Base-by-base conservation (phyloP, 2,888 invertebrate species). In the Maniola hyperantus region DNA sequence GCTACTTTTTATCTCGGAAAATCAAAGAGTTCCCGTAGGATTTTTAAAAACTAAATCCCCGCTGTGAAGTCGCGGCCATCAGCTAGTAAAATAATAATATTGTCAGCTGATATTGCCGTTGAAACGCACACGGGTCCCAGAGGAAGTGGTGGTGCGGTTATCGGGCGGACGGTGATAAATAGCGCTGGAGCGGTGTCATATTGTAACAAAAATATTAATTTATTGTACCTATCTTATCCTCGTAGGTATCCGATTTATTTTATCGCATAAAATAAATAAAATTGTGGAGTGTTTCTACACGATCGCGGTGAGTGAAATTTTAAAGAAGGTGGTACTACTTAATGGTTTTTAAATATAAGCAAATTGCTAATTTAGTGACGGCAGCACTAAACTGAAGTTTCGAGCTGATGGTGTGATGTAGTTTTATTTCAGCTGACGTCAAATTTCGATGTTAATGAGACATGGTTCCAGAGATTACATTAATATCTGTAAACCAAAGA, bases 121-220 rank as follows among this genome's bases (percentile, higher is more conserved):
- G 46, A 65, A 67, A 77, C 75, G 73, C 67, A 71, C 69, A 71
- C 67, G 67, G 60, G 70, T 77, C 75, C 71, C 68, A 73, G 71
- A 79, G 84, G 85, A 85, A 83, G 76, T 78, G 72, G 66, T 74
- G 58, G 44, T 66, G 64, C 64, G 68, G 67, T 71, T 81, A 85
- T 84, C 83, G 72, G 70, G 66, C 83, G 85, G 84, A 84, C 67
- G 71, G 71, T 76, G 80, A 83, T 83, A 83, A 77, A 73, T 67
- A 72, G 69, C 71, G 33, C 50, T 60, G 60, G 51, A 66, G 59
- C 62, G 61, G 68, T 71, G 69, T 74, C 68, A 66, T 71, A 72
- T 71, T 71, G 72, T 66, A 66, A 72, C 73, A 71, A 72, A 73
- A 71, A 72, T 72, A 72, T 72, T 69, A 70, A 72, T 72, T 72